phyloP scores from a whole-genome alignment of 2,797 vertebrate species.

The Enteromius fasciolatus region DNA sequence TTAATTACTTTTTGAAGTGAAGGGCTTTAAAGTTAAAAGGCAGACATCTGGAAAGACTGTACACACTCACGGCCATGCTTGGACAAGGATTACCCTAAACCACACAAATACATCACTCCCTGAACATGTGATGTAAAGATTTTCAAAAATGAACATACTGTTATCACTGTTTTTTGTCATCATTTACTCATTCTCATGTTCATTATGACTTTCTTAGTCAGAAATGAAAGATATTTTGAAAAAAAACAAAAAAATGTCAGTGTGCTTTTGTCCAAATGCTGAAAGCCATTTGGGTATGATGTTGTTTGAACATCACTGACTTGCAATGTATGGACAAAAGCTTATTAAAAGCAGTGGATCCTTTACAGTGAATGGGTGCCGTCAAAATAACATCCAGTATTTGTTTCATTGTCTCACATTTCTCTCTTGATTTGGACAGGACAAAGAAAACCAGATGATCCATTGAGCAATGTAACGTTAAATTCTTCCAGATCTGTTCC shows the following conservation, averaged over 20 bases:
- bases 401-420: not conserved
- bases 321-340: not conserved
- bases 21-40: slow-evolving; percentile 62
- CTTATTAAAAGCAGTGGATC: not conserved
- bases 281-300: not conserved
- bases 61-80: not conserved
- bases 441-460: not conserved
- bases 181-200: not conserved
- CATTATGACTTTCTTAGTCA: not conserved
- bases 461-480: not conserved
- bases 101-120: slow-evolving; percentile 18
- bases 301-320: not conserved
- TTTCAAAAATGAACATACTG: not conserved
- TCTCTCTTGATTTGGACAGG: not conserved
- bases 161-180: not conserved
- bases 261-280: not conserved
- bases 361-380: not conserved
- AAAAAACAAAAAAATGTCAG: not conserved
- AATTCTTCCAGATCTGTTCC: not conserved
- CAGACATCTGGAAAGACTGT: slow-evolving; percentile 58
- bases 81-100: not conserved
- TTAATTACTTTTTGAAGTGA: slow-evolving; percentile 70
- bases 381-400: not conserved
- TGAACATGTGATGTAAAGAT: not conserved
- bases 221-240: not conserved